Conservation (phyloP, 2,888 invertebrate species). For the Melanargia galathea region DNA sequence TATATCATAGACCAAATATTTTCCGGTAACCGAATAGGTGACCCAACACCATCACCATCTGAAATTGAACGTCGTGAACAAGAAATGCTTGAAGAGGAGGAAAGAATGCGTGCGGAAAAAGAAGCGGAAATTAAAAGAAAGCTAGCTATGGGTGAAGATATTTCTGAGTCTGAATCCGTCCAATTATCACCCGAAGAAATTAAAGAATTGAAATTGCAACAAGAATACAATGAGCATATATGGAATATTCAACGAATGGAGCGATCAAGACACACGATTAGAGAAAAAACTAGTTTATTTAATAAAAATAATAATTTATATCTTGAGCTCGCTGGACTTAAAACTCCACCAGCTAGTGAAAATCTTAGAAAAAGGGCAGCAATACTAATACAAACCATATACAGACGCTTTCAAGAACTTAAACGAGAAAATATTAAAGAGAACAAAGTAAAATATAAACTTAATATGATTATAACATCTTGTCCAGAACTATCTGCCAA, state of each 20-base stretch:
- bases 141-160: slow-evolving; percentile 58
- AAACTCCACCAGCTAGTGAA: slow-evolving; percentile 56
- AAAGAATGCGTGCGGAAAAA: slow-evolving; percentile 54
- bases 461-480: slow-evolving; percentile 82
- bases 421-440: slow-evolving; percentile 67
- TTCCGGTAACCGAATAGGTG: slow-evolving; percentile 68
- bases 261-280: slow-evolving; percentile 53
- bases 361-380: slow-evolving; percentile 54
- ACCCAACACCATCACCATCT: slow-evolving; percentile 64
- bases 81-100: slow-evolving; percentile 56
- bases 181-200: slow-evolving; percentile 56
- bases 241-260: slow-evolving; percentile 73
- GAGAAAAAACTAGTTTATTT: slow-evolving; percentile 52
- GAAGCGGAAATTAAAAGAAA: slow-evolving; percentile 58
- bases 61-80: slow-evolving; percentile 59
- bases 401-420: slow-evolving; percentile 71
- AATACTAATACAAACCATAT: slow-evolving; percentile 56
- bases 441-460: slow-evolving; percentile 65
- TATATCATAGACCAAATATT: slow-evolving; percentile 72
- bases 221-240: slow-evolving; percentile 58
- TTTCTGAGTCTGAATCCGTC: slow-evolving; percentile 50
- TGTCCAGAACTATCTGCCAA: slow-evolving; percentile 71
- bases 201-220: slow-evolving; percentile 51
- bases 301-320: slow-evolving; percentile 64
- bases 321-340: slow-evolving; percentile 67